A percentile compares a stretch with the other conserved stretches of the same genome.
phyloP scores from a whole-genome alignment of 2,113 vertebrate species.

The Daubentonia madagascariensis region DNA sequence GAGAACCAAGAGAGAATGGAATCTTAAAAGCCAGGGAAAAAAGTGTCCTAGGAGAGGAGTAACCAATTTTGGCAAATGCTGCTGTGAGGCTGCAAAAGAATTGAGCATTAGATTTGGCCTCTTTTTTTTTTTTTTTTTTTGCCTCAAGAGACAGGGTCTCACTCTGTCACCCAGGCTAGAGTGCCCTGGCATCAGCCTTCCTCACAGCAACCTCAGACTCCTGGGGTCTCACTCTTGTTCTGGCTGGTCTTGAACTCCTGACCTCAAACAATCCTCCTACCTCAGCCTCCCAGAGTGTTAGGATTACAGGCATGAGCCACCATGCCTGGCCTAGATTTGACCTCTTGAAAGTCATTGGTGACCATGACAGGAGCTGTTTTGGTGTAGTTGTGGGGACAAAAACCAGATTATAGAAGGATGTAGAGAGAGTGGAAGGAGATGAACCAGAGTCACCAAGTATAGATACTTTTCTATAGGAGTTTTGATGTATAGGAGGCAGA shows the following conservation, averaged over 20 bases:
- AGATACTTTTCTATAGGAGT: neutral
- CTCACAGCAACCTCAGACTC: no score
- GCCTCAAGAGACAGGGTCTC: no score
- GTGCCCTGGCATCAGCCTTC: no score
- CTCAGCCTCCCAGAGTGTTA: no score
- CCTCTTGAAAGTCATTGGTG: neutral
- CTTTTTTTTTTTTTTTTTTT: neutral
- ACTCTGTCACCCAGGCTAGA: no score
- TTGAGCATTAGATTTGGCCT: neutral
- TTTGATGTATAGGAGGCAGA: neutral
- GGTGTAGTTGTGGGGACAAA: neutral
- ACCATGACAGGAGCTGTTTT: neutral
- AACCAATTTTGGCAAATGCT: neutral
- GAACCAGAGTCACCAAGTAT: neutral
- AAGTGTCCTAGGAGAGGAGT: neutral
- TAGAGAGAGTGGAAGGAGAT: neutral
- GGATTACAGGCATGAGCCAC: no score
- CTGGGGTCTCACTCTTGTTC: no score
- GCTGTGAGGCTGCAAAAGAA: neutral
- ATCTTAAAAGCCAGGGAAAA: neutral
- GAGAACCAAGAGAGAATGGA: neutral
- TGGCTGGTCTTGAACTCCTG: no score
- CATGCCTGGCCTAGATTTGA: no score
- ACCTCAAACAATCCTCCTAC: no score
- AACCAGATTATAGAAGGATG: neutral